Evolutionary conservation across 2,113 vertebrate species (phyloP), one percentile per base, ranked within the genome.

Genomic region (Monopterus albus): DNA sequence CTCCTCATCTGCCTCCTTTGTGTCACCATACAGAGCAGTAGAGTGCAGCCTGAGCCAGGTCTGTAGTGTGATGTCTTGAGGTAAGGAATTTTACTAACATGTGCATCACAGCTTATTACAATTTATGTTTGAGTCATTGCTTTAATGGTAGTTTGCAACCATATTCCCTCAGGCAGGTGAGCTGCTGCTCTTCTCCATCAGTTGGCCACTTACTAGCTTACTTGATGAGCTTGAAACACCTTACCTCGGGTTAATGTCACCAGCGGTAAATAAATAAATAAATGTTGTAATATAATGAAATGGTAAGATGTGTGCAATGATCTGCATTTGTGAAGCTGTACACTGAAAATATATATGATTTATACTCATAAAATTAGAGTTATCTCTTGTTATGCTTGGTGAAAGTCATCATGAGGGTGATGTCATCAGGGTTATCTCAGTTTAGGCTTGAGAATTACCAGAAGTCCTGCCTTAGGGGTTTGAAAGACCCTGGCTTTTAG

Each of bases 101-200:
- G 23, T 52, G 33, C 52, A 64, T 31, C 33, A 1, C 18, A 18
- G 50, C 57, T 49, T 46, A 23, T 73, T 61, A 12, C 31, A n/a
- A 13, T 49, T 38, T 26, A 13, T 36, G 14, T 50, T 38, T 51
- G 18, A 74, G 11, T 29, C 20, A 11, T 38, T 45, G 43, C 63
- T 23, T 13, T 60, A 55, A 72, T 58, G 65, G 33, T 21, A 49
- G 46, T 73, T 51, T 40, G 43, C 49, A 66, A 29, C 50, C 18
- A 5, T 40, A 21, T 49, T 2, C 51, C 72, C 59, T 39, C 18
- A 40, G 57, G 75, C 62, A 47, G 40, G 3, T 21, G 61, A 61
- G 79, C 62, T 68, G 7, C 29, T 67, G 47, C 66, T 71, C 66
- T 46, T 74, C 53, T 61, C 46, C 50, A 52, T 79, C 70, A 68